These are phyloP conservation scores for Morone saxatilis DNA, from an alignment of 2,113 vertebrate genomes.

Conservation along the genomic window DNA sequence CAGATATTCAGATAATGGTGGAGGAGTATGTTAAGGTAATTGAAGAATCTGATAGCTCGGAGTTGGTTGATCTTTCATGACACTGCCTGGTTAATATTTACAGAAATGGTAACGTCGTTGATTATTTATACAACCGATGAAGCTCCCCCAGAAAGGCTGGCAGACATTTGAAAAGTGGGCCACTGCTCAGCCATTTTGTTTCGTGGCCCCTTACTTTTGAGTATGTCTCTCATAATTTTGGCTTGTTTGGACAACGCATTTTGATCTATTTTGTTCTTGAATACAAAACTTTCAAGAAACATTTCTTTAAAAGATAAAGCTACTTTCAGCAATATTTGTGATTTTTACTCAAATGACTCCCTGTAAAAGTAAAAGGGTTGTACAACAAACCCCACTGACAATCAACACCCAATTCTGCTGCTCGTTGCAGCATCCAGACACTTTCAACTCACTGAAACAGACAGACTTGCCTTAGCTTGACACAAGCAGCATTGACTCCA, in stretches of 20 bases:
- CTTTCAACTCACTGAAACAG: neutral
- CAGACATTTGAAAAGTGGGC: neutral
- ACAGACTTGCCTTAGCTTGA: neutral
- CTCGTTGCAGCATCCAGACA: neutral
- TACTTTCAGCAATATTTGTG: neutral
- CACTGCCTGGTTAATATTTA: slow-evolving; percentile 4
- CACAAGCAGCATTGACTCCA: neutral
- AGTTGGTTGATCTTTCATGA: slow-evolving; percentile 11
- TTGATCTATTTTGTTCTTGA: neutral
- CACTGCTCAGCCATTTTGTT: neutral
- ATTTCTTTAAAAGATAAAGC: neutral
- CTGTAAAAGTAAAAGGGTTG: neutral
- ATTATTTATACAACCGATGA: neutral
- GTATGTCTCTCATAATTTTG: neutral
- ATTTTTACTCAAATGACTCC: neutral
- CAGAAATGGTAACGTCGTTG: neutral
- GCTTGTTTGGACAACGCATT: neutral
- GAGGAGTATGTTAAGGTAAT: slow-evolving; percentile 39
- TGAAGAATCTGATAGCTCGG: neutral
- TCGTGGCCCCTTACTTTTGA: neutral
- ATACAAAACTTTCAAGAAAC: neutral
- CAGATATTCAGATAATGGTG: slow-evolving; percentile 10
- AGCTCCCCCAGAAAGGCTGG: neutral
- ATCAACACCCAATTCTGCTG: neutral
- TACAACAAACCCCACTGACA: neutral